Evolutionary conservation across 2,113 vertebrate species (phyloP).

Genomic region (Lasiurus cinereus): DNA sequence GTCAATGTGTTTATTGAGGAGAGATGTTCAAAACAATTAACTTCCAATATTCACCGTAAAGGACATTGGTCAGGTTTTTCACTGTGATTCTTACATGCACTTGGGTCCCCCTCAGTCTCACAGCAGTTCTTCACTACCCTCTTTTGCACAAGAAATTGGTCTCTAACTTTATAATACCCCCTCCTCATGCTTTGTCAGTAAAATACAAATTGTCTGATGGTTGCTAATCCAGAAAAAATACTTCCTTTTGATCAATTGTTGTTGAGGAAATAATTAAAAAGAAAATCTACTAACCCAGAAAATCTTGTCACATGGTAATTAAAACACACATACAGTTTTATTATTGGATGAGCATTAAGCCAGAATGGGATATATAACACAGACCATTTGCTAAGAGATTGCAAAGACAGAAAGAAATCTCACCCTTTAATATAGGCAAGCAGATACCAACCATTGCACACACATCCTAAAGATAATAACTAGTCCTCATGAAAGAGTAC

Average conservation of each 20-base stretch:
- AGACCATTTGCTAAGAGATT: not conserved
- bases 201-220: not conserved
- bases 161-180: not conserved
- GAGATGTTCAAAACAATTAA: not conserved
- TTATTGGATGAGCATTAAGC: not conserved
- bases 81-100: not conserved
- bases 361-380: not conserved
- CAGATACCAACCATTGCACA: not conserved
- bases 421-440: not conserved
- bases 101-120: not conserved
- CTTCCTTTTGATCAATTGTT: not conserved
- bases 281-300: not conserved
- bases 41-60: not conserved
- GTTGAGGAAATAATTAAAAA: not conserved
- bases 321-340: not conserved
- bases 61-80: not conserved
- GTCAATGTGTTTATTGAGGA: not conserved
- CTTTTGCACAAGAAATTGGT: not conserved
- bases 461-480: slow-evolving; percentile 3
- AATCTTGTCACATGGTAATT: slow-evolving; percentile 1
- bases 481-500: not conserved
- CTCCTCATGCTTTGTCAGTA: not conserved
- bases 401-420: not conserved
- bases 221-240: not conserved
- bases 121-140: not conserved